Evolutionary conservation across 2,113 vertebrate species (phyloP), one percentile per base, ranked within the genome.

Genomic region (Gracilinanus agilis): DNA sequence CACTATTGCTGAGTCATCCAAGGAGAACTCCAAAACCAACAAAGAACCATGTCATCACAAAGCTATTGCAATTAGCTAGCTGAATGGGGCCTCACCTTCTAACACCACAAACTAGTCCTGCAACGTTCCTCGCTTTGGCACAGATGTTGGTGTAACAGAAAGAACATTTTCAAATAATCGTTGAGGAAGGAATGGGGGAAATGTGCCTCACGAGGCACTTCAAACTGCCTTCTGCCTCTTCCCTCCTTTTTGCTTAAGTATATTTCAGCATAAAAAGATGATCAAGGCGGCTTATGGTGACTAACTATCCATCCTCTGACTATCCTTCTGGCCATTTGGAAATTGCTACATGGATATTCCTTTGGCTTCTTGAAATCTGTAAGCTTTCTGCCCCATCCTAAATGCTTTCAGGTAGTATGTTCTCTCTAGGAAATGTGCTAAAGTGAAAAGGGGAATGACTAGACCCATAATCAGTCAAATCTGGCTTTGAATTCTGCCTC

Each of bases 61-160:
- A 96, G 88, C 96, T 93, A 93, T 34, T 94, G 27, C 93, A 96
- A 24, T 40, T 16, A 91, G 23, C 95, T 96, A 91, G 94, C 90
- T 94, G 95, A 93, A 96, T 96, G 98, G 96, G 94, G 96, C 96
- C 97, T 97, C 95, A 97, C 83, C 96, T 93, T 95, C 95, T 93
- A 89, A 94, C 93, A 88, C 93, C 95, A 96, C 95, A 90, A 95
- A 97, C 96, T 96, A 94, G 93, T 95, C 96, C 94, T 96, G 89
- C 89, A 93, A 90, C 91, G 93, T 98, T 97, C 96, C 92, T 90
- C 90, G 94, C 97, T 96, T 96, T 97, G 96, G 90, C 95, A 92
- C 90, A 97, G 95, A 92, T 93, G 75, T 96, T 27, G 24, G 94
- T 67, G n/a, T 24, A 93, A 96, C 67, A 55, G 94, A 98, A 98